Base-by-base conservation (phyloP, 2,113 vertebrate species). In the Hipposideros armiger region DNA sequence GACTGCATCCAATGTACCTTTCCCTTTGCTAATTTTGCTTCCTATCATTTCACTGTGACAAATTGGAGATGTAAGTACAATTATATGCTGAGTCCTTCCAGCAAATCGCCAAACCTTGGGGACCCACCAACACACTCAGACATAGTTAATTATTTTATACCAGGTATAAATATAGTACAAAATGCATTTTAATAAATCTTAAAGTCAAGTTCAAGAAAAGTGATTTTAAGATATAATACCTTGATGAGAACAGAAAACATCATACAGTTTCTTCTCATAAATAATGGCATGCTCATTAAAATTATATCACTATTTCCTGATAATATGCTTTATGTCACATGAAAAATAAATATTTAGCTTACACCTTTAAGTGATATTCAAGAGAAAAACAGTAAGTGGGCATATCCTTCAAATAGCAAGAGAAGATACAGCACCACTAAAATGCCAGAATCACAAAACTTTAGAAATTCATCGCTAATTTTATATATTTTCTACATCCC, bases 321-420 rank as follows among this genome's bases (percentile, higher is more conserved):
- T 70, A 36, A 13, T 77, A n/a, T 58, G n/a, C 36, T 93, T 93
- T 81, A 95, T 28, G 50, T 40, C 26, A 86, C 28, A 74, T 58
- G 47, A 28, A 93, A 94, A 94, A 92, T 40, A 95, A 95, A 95
- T n/a, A 66, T 32, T 96, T 83, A 95, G 32, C 28, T 80, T 80
- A 80, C 1, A 76, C 2, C 72, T 54, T 92, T 94, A 94, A 80
- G 22, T 88, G 56, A 73, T 83, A 86, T 24, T 88, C 19, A 58
- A 19, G 62, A 77, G 9, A 73, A 92, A 66, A 87, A 66, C 8
- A 82, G 2, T 11, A 87, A 94, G 36, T 74, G 40, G 76, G 30
- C 32, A 69, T 3, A 58, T 28, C 26, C 28, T 96, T 72, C 76
- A 90, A 81, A 92, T 0, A 83, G 45, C 36, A 45, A 78, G 1